Evolutionary conservation across 2,797 vertebrate genomes (phyloP), one percentile per base, ranked within the genome.

Genomic region (Atherinosoma microstoma): DNA sequence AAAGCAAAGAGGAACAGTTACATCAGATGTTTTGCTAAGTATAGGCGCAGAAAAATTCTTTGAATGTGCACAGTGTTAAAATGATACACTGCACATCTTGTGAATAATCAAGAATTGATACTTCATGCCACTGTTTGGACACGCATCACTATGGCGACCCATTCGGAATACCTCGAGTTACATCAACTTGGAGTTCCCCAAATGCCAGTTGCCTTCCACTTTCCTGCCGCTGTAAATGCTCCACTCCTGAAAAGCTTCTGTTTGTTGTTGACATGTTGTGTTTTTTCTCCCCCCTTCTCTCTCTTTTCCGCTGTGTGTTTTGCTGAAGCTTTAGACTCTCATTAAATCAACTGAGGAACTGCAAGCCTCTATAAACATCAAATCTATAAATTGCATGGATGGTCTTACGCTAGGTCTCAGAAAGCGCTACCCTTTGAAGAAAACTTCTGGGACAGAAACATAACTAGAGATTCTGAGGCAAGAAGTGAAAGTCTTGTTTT

Each of bases 381-480:
- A 86, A 90, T 92, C 85, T 94, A 93, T 95, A 95, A 95, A 95
- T 93, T 90, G 74, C 87, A 92, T 86, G 90, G 88, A 94, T 87
- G 75, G 93, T 94, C 94, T 95, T 94, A 90, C 88, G 77, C 91
- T 29, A 74, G 90, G 93, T 93, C 94, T 95, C 93, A 93, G 91
- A 91, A 92, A 92, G 90, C 82, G 79, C 79, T 88, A 67, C 73
- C 80, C 89, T 94, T 95, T 94, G 94, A 95, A 93, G 91, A 93
- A 94, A 95, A 94, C 94, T 93, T 94, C 91, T 94, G 91, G 93
- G 91, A 94, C 91, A 91, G 87, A 93, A 93, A 93, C 94, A 90
- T 93, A 91, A 91, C 90, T 90, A 92, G 91, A 91, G 91, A 93
- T 90, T 91, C 89, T 86, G 90, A 92, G 84, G 87, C 89, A 89